Evolutionary conservation across 2,888 invertebrate genomes (phyloP).

Genomic region (Eurytoma californica): DNA sequence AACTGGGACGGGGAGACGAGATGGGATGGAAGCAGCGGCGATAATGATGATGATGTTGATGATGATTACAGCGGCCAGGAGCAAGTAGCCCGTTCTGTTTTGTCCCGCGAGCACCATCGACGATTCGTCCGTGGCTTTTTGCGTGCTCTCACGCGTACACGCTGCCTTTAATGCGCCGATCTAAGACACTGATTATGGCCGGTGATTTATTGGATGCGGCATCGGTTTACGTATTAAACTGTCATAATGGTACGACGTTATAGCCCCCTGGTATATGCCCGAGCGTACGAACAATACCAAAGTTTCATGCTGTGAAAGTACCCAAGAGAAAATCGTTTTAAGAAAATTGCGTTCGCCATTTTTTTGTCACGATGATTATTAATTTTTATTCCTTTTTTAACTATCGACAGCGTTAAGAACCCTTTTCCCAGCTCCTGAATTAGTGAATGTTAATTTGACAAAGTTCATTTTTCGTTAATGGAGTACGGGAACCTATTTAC

Average conservation of each 20-base stretch:
- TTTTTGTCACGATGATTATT: conserved; percentile 26
- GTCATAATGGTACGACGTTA: conserved; percentile 30
- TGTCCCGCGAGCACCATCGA: neutral
- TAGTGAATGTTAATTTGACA: conserved; percentile 37
- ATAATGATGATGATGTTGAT: conserved; percentile 73
- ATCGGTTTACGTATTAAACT: conserved; percentile 45
- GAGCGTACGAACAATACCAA: conserved; percentile 12
- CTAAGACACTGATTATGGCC: conserved; percentile 62
- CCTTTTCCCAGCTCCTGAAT: neutral
- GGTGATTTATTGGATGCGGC: conserved; percentile 58
- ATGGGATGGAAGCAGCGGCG: conserved; percentile 64
- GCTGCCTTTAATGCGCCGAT: conserved; percentile 61
- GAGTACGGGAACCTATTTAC: no score
- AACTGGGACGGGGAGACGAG: conserved; percentile 62
- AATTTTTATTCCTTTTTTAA: conserved; percentile 34
- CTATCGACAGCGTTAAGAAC: neutral
- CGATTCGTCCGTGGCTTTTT: no score
- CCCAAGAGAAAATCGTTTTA: conserved; percentile 33
- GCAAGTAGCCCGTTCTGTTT: conserved; percentile 45
- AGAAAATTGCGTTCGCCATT: conserved; percentile 38
- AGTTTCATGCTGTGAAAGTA: conserved; percentile 8
- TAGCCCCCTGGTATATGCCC: neutral
- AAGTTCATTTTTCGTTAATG: conserved; percentile 28
- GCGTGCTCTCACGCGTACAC: conserved; percentile 42
- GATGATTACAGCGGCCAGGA: conserved; percentile 67